Evolutionary conservation across 1,140 invertebrate species (phyloP), one percentile per base, ranked within the genome.

Genomic region (Piezodorus guildinii): DNA sequence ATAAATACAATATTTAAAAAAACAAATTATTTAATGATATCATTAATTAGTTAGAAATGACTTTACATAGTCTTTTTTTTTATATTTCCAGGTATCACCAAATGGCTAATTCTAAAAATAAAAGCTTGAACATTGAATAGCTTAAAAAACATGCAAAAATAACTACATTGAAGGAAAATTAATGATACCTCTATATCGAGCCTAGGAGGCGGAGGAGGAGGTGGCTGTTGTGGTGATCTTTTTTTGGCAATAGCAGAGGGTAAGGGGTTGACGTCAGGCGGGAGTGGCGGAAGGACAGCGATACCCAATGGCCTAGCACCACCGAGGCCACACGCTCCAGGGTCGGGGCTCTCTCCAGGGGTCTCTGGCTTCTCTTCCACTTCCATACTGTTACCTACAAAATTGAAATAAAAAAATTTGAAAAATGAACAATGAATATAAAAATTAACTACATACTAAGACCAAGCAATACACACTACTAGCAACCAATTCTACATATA

Each of bases 301-400:
- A 78, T 72, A 12, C 76, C 77, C 16, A 91, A 73, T 4, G 88
- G 88, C 65, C 88, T 78, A 39, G 86, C 77, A 14, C 87, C 88
- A 56, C 86, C 84, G 66, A 90, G 75, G 27, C 88, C 88, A 54
- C 80, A 81, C 62, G 83, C 77, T 10, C 83, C 81, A 0, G 83
- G 81, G 77, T 90, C 85, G 0, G 86, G 85, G 69, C 82, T 77
- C 77, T 91, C 88, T 1, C 85, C 84, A 0, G 84, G 83, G 2
- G 83, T 84, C 71, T 44, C 58, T 39, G 30, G 52, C 23, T 56
- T 56, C 23, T 56, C 52, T 23, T 56, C 52, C 12, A 49, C 46
- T 56, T 56, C 52, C 15, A 23, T 4, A 25, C 52, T 56, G 15
- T 25, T 25, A 23, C 52, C 52, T 56, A 9, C 34, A 39, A 12